A percentile compares a stretch with the other conserved stretches of the same genome.
These are phyloP conservation scores for Periophthalmodon schlosseri DNA, from an alignment of 2,113 vertebrate genomes.

Conservation along the genomic window DNA sequence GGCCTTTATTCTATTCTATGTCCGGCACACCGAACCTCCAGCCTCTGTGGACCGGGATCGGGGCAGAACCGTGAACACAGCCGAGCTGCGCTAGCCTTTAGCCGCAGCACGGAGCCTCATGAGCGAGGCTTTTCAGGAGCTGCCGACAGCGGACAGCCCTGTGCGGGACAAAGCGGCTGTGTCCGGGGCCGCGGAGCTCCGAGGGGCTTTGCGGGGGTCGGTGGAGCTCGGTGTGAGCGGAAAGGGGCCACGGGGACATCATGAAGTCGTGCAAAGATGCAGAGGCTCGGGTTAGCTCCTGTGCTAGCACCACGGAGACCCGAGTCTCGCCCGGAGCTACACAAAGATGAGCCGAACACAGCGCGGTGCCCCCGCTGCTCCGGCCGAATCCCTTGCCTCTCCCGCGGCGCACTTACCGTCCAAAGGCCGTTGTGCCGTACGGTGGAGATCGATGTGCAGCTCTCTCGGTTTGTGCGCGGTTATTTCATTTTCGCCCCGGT, in stretches of 20 bases:
- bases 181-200: neutral
- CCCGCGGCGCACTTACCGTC: slow-evolving; percentile 3
- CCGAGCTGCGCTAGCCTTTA: neutral
- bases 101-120: neutral
- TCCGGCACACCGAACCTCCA: neutral
- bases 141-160: neutral
- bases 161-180: neutral
- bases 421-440: neutral
- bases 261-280: neutral
- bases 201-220: neutral
- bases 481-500: neutral
- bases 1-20: neutral
- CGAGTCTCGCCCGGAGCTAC: slow-evolving; percentile 1
- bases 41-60: neutral
- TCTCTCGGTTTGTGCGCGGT: neutral
- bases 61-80: neutral
- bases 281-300: neutral
- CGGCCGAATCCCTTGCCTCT: neutral
- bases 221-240: neutral
- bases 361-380: neutral
- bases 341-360: slow-evolving; percentile 6
- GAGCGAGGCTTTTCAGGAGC: neutral
- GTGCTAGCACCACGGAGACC: neutral
- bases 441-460: neutral
- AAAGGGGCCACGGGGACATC: neutral